These are phyloP conservation scores for Melanostoma mellinum DNA, from an alignment of 2,888 invertebrate species.

Conservation along the genomic window DNA sequence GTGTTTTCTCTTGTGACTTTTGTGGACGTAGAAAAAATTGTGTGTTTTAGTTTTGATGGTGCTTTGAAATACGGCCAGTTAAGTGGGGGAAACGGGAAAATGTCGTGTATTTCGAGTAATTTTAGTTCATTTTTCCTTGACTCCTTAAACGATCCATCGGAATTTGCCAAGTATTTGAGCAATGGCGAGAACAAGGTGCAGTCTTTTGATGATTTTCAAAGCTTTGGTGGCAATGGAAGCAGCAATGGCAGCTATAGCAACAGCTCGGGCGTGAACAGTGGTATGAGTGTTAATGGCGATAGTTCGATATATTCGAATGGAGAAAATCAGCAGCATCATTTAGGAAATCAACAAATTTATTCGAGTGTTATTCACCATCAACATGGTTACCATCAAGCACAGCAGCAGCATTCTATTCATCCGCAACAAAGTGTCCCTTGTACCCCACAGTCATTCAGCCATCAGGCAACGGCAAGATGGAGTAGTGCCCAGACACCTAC, in stretches of 20 bases:
- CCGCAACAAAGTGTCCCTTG: slow-evolving; percentile 43
- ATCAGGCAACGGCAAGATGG: slow-evolving; percentile 51
- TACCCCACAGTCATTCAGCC: slow-evolving; percentile 46
- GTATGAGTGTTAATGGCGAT: slow-evolving; percentile 58
- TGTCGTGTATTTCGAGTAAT: slow-evolving; percentile 82
- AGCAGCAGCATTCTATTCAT: slow-evolving; percentile 35
- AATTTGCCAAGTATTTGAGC: slow-evolving; percentile 82
- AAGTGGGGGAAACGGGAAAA: slow-evolving; percentile 70
- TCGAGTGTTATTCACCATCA: slow-evolving; percentile 37
- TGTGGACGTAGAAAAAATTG: slow-evolving; percentile 16
- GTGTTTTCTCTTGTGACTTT: slow-evolving; percentile 44
- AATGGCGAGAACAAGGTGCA: slow-evolving; percentile 81
- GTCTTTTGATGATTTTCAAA: slow-evolving; percentile 81
- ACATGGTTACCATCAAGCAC: slow-evolving; percentile 43
- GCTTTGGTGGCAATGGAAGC: slow-evolving; percentile 76
- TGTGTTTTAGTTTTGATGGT: slow-evolving; percentile 49
- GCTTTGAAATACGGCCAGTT: slow-evolving; percentile 49
- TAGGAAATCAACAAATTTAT: slow-evolving; percentile 46
- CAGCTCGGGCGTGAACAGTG: slow-evolving; percentile 56
- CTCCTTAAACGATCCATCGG: slow-evolving; percentile 81
- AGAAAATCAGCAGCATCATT: slow-evolving; percentile 67
- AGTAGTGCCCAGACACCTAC: slow-evolving; percentile 31
- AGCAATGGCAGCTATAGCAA: slow-evolving; percentile 67
- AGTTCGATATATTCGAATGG: slow-evolving; percentile 50
- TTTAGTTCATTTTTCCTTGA: slow-evolving; percentile 82